Evolutionary conservation across 2,888 invertebrate species (phyloP), one percentile per base, ranked within the genome.

Genomic region (Zaprionus bogoriensis): DNA sequence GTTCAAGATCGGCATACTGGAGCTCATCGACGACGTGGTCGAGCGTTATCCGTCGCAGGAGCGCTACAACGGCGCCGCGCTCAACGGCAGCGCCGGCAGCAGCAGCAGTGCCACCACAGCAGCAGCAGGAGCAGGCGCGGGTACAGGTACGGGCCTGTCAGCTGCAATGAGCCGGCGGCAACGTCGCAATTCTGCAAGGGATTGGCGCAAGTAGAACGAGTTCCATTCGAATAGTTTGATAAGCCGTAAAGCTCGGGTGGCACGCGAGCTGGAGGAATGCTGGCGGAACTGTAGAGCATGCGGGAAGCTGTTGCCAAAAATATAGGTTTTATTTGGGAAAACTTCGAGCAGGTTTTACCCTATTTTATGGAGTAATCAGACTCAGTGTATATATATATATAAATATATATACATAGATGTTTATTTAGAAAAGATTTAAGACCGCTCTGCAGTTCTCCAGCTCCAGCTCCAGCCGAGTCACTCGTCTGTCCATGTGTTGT

Each of bases 1-100:
- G 77, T 89, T 93, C 1, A 92, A 92, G 89, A 92, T 92, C 69
- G 92, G 92, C 5, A 89, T 92, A 53, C 84, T 93, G 19, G 89
- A 92, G 72, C 77, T 92, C 19, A 92, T 92, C 47, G 92, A 92
- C 73, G 92, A 92, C 57, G 90, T 91, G 4, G 78, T 89, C 4
- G 82, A 88, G 0, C 89, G 90, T 19, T 90, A 86, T 83, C 90
- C 90, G 0, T 70, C 62, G 10, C 77, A 64, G 28, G 77, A 77
- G 44, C 77, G 67, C 1, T 76, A 58, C 39, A 79, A 70, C 28
- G 81, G 76, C 9, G 63, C 50, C 20, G n/a, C 55, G 32, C 54
- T 48, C 19, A 75, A 69, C 52, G 73, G 66, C 45, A 54, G 59
- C n/a, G 64, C 27, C 5, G 64, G 61, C 28, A 51, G 58, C 45